A percentile compares a stretch with the other conserved stretches of the same genome.
These are phyloP conservation scores for Struthidea cinerea DNA, from an alignment of 2,113 vertebrate genomes.

Conservation along the genomic window DNA sequence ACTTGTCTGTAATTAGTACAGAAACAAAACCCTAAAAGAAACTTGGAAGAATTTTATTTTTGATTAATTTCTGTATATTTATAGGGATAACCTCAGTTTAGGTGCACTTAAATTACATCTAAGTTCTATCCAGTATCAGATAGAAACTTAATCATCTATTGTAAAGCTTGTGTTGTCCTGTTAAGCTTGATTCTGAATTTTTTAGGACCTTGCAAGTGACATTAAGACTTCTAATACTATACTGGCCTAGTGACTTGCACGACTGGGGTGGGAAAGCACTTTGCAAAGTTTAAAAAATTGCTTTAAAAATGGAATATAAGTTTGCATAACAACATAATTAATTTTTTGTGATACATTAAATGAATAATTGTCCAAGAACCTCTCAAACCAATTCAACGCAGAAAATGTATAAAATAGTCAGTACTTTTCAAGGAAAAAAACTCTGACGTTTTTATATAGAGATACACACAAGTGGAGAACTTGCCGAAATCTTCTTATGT, in stretches of 20 bases:
- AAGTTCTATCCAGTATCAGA: background rate
- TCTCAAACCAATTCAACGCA: background rate
- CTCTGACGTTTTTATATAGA: background rate
- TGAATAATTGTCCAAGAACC: background rate
- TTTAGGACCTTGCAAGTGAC: background rate
- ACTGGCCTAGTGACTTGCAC: background rate
- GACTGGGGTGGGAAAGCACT: background rate
- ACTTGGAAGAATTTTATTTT: background rate
- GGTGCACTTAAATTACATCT: background rate
- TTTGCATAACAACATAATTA: background rate
- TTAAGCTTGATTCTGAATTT: background rate
- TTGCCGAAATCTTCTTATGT: background rate
- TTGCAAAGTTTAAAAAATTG: background rate
- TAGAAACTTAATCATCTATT: background rate
- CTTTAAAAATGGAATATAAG: background rate
- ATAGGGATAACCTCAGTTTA: background rate
- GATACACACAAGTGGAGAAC: background rate
- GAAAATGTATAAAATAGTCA: background rate
- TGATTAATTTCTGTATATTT: background rate
- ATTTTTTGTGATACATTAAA: background rate
- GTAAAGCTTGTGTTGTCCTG: background rate
- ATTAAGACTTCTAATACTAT: background rate
- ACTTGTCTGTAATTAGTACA: background rate
- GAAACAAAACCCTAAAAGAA: background rate
- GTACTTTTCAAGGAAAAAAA: background rate